Conservation (phyloP, 2,797 vertebrate genomes). For the Lepus oiostolus region DNA sequence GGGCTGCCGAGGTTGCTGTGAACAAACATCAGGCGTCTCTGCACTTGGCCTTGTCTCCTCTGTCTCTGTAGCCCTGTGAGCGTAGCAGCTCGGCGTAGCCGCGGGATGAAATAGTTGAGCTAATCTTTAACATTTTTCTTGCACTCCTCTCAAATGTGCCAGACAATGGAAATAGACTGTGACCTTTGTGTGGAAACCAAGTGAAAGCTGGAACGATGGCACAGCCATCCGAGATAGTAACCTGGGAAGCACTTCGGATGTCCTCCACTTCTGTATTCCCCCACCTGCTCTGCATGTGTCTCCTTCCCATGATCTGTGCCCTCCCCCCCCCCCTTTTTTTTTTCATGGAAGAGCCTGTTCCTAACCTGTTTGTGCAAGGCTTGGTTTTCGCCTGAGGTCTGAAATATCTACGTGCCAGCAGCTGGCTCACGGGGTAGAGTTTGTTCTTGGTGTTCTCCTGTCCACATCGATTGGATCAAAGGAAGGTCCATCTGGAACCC, state of each 20-base stretch:
- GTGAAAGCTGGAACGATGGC: slow-evolving; percentile 54
- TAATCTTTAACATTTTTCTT: slow-evolving; percentile 86
- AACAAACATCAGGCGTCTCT: not conserved
- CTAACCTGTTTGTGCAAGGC: not conserved
- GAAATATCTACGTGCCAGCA: slow-evolving; percentile 48
- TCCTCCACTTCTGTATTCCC: not conserved
- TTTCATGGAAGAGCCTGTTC: not conserved
- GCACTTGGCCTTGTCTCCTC: slow-evolving; percentile 59
- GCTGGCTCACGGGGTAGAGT: not conserved
- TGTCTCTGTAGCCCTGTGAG: not conserved
- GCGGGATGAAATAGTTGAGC: slow-evolving; percentile 78
- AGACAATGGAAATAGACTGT: slow-evolving; percentile 83
- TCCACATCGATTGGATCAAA: slow-evolving; percentile 66
- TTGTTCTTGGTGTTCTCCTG: slow-evolving; percentile 66
- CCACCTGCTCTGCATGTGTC: not conserved
- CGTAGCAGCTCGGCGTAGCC: slow-evolving; percentile 71
- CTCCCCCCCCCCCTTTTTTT: not conserved
- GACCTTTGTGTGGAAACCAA: slow-evolving; percentile 77
- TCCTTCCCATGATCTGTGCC: not conserved
- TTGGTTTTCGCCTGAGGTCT: slow-evolving; percentile 4
- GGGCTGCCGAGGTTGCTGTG: not conserved
- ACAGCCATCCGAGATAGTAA: slow-evolving; percentile 39
- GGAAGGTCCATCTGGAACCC: slow-evolving; percentile 74
- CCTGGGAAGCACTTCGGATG: not conserved
- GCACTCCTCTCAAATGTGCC: slow-evolving; percentile 72